A percentile compares a stretch with the other conserved stretches of the same genome.
Conservation (phyloP, 1,140 invertebrate species). For the Drosophila kikkawai region DNA sequence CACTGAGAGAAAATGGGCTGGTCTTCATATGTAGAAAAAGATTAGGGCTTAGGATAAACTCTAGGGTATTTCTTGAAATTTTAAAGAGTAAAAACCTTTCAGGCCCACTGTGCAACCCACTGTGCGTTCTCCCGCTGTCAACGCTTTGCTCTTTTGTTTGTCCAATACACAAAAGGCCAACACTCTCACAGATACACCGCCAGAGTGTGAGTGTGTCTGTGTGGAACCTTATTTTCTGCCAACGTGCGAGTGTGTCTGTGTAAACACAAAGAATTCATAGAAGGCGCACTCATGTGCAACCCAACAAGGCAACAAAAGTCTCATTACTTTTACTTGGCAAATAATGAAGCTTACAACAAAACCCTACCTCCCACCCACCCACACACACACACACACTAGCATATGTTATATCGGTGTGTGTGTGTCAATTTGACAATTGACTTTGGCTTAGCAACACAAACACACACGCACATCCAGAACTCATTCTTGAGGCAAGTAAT, state of each 20-base stretch:
- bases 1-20: not conserved
- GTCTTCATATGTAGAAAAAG: no score
- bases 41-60: no score
- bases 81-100: not conserved
- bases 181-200: constrained; percentile 37
- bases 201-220: constrained; percentile 10
- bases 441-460: constrained; percentile 52
- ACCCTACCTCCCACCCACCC: not conserved
- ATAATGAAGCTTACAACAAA: constrained; percentile 76
- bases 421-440: constrained; percentile 72
- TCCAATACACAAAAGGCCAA: constrained; percentile 74
- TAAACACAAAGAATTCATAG: constrained; percentile 67
- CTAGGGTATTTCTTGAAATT: no score
- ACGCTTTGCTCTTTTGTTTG: constrained; percentile 76
- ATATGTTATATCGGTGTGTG: constrained; percentile 26
- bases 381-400: constrained; percentile 19
- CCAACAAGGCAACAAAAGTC: constrained; percentile 82
- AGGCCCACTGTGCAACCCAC: constrained; percentile 20
- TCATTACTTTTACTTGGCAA: constrained; percentile 83
- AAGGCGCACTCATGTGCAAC: constrained; percentile 80
- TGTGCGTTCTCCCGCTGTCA: constrained; percentile 59
- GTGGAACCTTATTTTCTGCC: constrained; percentile 54
- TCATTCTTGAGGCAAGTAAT: constrained; percentile 28
- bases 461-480: not conserved
- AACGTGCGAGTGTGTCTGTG: constrained; percentile 25